phyloP scores from a whole-genome alignment of 1,140 invertebrate genomes.

The Hycleus cichorii region DNA sequence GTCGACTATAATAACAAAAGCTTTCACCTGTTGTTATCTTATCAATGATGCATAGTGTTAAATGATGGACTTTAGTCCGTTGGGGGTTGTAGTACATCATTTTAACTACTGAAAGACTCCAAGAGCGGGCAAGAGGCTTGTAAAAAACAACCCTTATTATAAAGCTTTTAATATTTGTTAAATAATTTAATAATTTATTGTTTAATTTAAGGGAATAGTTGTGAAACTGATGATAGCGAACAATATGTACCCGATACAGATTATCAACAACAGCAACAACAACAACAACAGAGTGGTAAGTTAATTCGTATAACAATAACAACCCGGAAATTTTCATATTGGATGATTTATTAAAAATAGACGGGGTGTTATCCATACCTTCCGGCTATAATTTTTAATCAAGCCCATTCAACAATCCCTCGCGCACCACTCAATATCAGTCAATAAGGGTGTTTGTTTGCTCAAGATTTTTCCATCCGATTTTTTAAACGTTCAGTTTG shows the following conservation, averaged over 20 bases:
- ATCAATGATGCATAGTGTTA: slow-evolving; percentile 29
- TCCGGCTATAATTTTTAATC: slow-evolving; percentile 21
- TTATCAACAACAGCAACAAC: slow-evolving; percentile 9
- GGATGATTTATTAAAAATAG: not conserved
- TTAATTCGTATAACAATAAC: not conserved
- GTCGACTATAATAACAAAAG: slow-evolving; percentile 8
- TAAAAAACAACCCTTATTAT: not conserved
- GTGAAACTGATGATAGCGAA: slow-evolving; percentile 38
- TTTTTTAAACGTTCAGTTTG: too few relatives aligned
- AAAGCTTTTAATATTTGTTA: not conserved
- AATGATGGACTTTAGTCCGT: slow-evolving; percentile 30
- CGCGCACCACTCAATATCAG: slow-evolving; percentile 7
- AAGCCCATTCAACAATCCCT: slow-evolving; percentile 2
- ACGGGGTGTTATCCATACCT: not conserved
- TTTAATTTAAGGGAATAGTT: slow-evolving; percentile 36
- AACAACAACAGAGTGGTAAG: slow-evolving; percentile 26
- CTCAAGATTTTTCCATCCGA: slow-evolving; percentile 17
- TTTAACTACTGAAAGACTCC: not conserved
- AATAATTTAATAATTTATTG: not conserved
- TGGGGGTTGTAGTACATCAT: slow-evolving; percentile 8
- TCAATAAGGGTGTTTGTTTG: slow-evolving; percentile 18
- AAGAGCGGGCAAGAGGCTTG: not conserved
- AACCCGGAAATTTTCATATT: too few relatives aligned
- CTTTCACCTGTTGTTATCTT: slow-evolving; percentile 25
- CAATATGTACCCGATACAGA: slow-evolving; percentile 37